Evolutionary conservation across 2,888 invertebrate genomes (phyloP).

Genomic region (Meteorus colon): DNA sequence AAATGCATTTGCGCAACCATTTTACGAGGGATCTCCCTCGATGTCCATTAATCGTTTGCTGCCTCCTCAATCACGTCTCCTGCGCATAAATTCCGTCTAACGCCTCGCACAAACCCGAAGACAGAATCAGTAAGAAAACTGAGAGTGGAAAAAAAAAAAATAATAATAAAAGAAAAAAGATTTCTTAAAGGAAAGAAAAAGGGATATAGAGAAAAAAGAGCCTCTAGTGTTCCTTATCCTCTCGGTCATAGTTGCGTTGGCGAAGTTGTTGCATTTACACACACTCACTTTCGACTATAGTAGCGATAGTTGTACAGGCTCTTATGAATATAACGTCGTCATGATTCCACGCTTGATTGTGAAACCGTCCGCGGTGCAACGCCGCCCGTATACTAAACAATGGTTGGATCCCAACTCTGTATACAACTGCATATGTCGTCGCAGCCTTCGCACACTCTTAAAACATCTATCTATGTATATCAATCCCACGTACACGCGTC

Average conservation of each 20-base stretch:
- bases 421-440: slow-evolving; percentile 21
- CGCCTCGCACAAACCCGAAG: slow-evolving; percentile 33
- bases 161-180: neutral
- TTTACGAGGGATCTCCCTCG: slow-evolving; percentile 41
- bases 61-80: slow-evolving; percentile 46
- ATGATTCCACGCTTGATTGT: slow-evolving; percentile 64
- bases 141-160: neutral
- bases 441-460: neutral
- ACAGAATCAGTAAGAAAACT: slow-evolving; percentile 9
- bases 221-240: slow-evolving; percentile 21
- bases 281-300: slow-evolving; percentile 35
- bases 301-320: slow-evolving; percentile 45
- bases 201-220: neutral
- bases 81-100: slow-evolving; percentile 43
- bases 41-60: slow-evolving; percentile 46
- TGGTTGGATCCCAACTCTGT: slow-evolving; percentile 45
- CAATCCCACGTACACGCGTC: neutral
- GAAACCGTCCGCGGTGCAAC: slow-evolving; percentile 59
- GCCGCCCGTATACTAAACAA: slow-evolving; percentile 59
- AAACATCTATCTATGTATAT: neutral
- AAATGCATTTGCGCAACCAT: slow-evolving; percentile 41
- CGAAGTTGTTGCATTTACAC: slow-evolving; percentile 31
- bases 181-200: neutral
- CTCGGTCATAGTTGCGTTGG: slow-evolving; percentile 22
- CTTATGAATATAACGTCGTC: slow-evolving; percentile 61